These are phyloP conservation scores for Pseudobourletiella spinata DNA, from an alignment of 1,140 invertebrate genomes.

Conservation along the genomic window DNA sequence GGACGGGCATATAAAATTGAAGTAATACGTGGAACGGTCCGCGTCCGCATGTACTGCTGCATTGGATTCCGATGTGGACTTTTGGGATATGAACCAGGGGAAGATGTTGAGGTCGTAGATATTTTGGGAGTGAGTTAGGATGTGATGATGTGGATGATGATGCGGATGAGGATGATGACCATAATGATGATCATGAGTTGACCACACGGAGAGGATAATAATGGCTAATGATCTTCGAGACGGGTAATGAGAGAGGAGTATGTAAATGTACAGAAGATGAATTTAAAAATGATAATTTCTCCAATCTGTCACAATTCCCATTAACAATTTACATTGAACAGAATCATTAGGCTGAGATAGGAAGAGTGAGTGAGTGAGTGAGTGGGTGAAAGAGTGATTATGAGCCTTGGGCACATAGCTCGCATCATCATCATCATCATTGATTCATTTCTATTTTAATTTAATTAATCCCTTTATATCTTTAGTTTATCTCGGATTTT, in stretches of 20 bases:
- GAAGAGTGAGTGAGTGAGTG: neutral
- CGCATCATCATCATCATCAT: too few relatives aligned
- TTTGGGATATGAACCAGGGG: too few relatives aligned
- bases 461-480: neutral
- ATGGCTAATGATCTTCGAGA: neutral
- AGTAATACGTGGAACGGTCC: too few relatives aligned
- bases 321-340: neutral
- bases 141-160: too few relatives aligned
- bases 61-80: too few relatives aligned
- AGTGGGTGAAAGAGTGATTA: neutral
- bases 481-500: too few relatives aligned
- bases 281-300: neutral
- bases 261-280: too few relatives aligned
- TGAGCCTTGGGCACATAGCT: neutral
- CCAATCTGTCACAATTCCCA: neutral
- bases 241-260: neutral
- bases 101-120: too few relatives aligned
- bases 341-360: neutral
- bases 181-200: neutral
- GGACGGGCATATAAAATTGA: too few relatives aligned
- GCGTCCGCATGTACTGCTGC: too few relatives aligned
- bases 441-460: neutral
- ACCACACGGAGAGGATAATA: neutral
- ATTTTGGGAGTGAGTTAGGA: too few relatives aligned
- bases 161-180: too few relatives aligned